These are phyloP conservation scores for Plagodis dolabraria DNA, from an alignment of 2,888 invertebrate genomes.

Conservation along the genomic window DNA sequence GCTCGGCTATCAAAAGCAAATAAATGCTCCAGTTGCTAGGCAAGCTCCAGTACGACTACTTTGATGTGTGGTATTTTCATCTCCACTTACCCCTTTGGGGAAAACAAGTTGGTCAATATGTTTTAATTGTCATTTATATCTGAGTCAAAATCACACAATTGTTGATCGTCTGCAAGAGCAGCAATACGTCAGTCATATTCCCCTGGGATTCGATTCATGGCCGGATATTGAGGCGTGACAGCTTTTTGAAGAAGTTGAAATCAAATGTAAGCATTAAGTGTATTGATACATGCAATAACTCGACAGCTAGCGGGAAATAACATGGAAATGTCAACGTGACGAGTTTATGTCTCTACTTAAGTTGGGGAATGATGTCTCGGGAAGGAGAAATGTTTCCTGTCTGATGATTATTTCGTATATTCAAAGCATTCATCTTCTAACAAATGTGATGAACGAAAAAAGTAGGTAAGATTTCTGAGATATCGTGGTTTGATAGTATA, in stretches of 20 bases:
- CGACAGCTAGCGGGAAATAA: conserved; percentile 52
- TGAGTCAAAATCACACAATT: background rate
- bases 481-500: background rate
- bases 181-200: conserved; percentile 35
- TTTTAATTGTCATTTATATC: no score
- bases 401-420: background rate
- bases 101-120: no score
- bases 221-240: conserved; percentile 72
- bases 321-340: conserved; percentile 40
- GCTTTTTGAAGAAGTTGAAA: conserved; percentile 60
- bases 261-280: conserved; percentile 50
- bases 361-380: background rate
- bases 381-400: conserved; percentile 1
- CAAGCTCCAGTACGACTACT: no score
- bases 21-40: no score
- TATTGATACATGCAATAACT: conserved; percentile 62
- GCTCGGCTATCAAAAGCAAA: no score
- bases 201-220: conserved; percentile 59
- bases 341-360: conserved; percentile 3
- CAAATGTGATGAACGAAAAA: no score
- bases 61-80: no score
- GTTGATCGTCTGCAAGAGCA: conserved; percentile 18
- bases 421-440: no score
- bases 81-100: no score
- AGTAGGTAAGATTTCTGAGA: no score